Evolutionary conservation across 2,888 invertebrate genomes (phyloP).

Genomic region (Lacanobia oleracea): DNA sequence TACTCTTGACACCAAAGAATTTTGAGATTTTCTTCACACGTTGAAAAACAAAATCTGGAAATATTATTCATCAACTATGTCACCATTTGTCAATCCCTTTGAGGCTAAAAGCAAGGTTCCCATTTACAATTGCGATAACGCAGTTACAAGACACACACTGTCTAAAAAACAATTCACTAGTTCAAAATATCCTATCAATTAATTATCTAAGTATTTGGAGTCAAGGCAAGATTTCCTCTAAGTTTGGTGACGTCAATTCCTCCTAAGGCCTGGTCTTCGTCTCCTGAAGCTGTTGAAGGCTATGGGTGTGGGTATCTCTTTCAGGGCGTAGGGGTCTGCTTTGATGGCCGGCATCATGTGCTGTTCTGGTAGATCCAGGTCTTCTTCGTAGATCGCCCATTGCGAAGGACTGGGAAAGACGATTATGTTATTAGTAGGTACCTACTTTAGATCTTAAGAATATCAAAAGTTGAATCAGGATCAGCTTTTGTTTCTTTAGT

Average conservation of each 20-base stretch:
- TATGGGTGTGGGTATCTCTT: conserved; percentile 86
- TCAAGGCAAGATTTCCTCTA: conserved; percentile 35
- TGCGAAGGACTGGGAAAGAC: conserved; percentile 81
- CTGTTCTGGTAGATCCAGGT: conserved; percentile 78
- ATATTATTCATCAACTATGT: no score
- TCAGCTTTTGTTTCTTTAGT: no score
- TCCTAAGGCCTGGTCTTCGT: conserved; percentile 72
- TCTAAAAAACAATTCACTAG: conserved; percentile 6
- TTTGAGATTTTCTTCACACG: background rate
- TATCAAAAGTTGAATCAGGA: background rate
- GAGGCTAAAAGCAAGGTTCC: background rate
- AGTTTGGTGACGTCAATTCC: conserved; percentile 32
- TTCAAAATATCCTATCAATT: background rate
- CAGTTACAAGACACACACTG: background rate
- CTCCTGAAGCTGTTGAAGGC: conserved; percentile 74
- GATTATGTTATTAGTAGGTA: background rate
- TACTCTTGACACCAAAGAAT: background rate
- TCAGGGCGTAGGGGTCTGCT: conserved; percentile 83
- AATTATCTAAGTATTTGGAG: conserved; percentile 42
- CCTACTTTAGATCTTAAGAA: background rate
- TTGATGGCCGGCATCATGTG: conserved; percentile 82
- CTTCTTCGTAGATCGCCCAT: conserved; percentile 88
- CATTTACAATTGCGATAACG: background rate
- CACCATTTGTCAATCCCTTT: background rate
- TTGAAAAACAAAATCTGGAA: background rate